phyloP scores from a whole-genome alignment of 37 sponge, comb jelly and placozoan species.

The Axinella damicornis region DNA sequence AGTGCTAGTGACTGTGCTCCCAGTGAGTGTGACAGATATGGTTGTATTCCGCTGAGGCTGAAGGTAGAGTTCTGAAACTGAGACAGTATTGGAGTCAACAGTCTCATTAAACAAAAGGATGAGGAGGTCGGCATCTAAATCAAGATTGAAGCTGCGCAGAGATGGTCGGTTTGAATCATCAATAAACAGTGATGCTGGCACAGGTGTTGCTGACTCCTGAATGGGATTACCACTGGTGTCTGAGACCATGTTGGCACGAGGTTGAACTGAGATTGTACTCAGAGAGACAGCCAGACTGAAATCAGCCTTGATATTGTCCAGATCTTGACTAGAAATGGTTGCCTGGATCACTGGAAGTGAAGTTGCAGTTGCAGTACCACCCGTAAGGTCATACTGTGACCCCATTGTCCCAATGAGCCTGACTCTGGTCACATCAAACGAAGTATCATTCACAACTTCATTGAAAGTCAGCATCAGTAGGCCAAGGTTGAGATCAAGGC shows the following conservation, averaged over 20 bases:
- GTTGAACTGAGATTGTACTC: conserved; percentile 55
- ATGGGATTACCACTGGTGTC: conserved; percentile 72
- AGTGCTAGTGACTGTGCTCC: conserved; percentile 39
- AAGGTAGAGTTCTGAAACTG: conserved; percentile 46
- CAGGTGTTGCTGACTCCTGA: conserved; percentile 24
- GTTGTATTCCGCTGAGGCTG: conserved; percentile 56
- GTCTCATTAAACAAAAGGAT: conserved; percentile 87
- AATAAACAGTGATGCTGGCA: conserved; percentile 39
- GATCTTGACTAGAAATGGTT: conserved; percentile 48
- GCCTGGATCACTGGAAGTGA: conserved; percentile 51
- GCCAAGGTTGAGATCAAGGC: conserved; percentile 85
- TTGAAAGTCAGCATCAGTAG: conserved; percentile 67
- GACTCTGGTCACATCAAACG: conserved; percentile 73
- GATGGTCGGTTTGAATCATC: conserved; percentile 65
- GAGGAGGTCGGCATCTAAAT: conserved; percentile 67
- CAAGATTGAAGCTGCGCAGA: conserved; percentile 61
- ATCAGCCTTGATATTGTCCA: conserved; percentile 75
- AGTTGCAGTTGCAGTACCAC: conserved; percentile 27
- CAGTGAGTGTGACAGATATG: conserved; percentile 43
- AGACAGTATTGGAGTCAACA: conserved; percentile 62
- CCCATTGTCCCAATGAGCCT: conserved; percentile 51
- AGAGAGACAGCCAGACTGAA: conserved; percentile 52
- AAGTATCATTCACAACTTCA: conserved; percentile 74
- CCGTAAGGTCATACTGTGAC: conserved; percentile 34
- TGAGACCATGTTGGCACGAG: conserved; percentile 62